Base-by-base conservation (phyloP, 2,888 invertebrate species). In the Lucinisca nassula region DNA sequence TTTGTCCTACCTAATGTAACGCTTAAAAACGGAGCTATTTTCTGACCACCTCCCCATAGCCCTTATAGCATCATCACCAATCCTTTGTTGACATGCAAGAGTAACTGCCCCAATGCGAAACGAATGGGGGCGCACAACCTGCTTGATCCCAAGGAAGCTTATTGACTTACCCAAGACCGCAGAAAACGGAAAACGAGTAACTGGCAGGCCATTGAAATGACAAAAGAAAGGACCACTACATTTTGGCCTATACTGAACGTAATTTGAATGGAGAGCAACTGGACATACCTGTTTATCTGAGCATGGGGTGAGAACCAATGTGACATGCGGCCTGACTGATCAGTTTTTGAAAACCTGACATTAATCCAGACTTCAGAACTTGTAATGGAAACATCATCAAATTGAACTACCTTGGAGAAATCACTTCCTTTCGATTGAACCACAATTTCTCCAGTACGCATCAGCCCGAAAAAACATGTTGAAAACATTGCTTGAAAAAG, bases 401-500 rank as follows among this genome's bases (percentile, higher is more conserved):
- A 67, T 35, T 67, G 67, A 67, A 67, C 67, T 4, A 61, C 30
- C 61, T 27, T 61, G 24, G 51, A 61, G 30, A 24, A 24, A 30
- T 61, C 35, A 17, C 67, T 67, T 10, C 12, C 67, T 67, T 67
- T 67, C 2, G 67, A 67, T 67, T 67, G 32, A 35, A 35, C 17
- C 4, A 67, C 21, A 3, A 67, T 10, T 67, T 67, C 67, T 35
- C 35, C 32, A 14, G 35, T 67, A 12, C 67, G 2, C 67, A 67
- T 67, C 35, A 67, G 17, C 67, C 67, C 67, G 35, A 67, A 67
- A 67, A 67, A 35, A 67, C 67, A 35, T 67, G 67, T 35, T 35
- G 67, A 67, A 67, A 67, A 67, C 21, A 67, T 67, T 35, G 67
- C 12, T 67, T 67, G 67, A 35, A 67, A 61, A 32, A 67, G 67